Percentiles rank a stretch among this genome's conserved stretches.
Evolutionary conservation across 2,797 vertebrate genomes (phyloP).

Genomic region (Enteromius mattozi): DNA sequence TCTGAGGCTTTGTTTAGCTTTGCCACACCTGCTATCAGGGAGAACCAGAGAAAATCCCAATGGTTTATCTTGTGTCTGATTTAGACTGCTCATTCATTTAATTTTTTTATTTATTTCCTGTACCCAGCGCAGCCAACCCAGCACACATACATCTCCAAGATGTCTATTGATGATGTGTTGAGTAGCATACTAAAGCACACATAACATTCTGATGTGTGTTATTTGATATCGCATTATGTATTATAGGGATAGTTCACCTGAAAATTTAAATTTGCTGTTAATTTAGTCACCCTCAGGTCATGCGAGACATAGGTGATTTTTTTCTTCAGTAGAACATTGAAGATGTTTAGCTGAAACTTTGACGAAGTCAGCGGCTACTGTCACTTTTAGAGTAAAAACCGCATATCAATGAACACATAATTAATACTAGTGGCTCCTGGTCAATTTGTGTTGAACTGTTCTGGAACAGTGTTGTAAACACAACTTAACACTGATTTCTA

Average conservation of each 20-base stretch:
- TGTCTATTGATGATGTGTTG: neutral
- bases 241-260: neutral
- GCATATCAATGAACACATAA: neutral
- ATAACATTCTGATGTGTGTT: neutral
- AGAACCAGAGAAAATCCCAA: neutral
- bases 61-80: neutral
- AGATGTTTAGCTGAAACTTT: neutral
- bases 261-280: neutral
- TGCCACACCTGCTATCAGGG: slow-evolving; percentile 5
- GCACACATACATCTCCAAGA: neutral
- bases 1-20: slow-evolving; percentile 6
- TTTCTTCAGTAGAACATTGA: neutral
- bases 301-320: neutral
- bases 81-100: neutral
- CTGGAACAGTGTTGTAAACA: too few species aligned
- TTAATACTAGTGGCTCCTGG: neutral
- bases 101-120: neutral
- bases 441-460: too few species aligned
- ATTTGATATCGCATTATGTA: neutral
- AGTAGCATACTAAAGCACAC: neutral
- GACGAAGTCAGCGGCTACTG: too few species aligned
- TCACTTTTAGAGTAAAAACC: neutral
- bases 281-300: neutral
- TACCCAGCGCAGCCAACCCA: too few species aligned
- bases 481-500: too few species aligned